Percentiles rank a stretch among this genome's conserved stretches.
phyloP scores from a whole-genome alignment of 2,888 invertebrate genomes.

The Mamestra brassicae region DNA sequence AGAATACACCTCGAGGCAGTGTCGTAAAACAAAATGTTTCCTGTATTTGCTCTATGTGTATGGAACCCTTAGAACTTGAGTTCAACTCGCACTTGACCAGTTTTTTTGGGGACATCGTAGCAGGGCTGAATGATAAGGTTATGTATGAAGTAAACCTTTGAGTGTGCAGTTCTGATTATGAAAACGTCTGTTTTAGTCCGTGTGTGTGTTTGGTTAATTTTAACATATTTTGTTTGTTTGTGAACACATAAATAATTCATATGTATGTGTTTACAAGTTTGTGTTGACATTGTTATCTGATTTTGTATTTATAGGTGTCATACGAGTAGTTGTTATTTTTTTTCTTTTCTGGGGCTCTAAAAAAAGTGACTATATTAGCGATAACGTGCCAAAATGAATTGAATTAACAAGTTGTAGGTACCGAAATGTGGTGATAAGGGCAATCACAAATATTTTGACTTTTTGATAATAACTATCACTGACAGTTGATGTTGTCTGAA shows the following conservation, averaged over 20 bases:
- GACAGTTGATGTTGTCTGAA: too few relatives aligned
- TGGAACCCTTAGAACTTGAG: background rate
- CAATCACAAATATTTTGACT: too few relatives aligned
- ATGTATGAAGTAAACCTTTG: slow-evolving; percentile 44
- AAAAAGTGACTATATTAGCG: too few relatives aligned
- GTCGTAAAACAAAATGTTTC: too few relatives aligned
- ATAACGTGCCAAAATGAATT: too few relatives aligned
- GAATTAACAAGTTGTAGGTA: too few relatives aligned
- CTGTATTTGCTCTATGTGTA: too few relatives aligned
- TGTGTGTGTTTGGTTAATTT: slow-evolving; percentile 17
- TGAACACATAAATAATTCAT: slow-evolving; percentile 2
- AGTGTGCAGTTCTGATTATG: slow-evolving; percentile 54
- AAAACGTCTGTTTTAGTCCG: slow-evolving; percentile 45
- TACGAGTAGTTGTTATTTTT: too few relatives aligned
- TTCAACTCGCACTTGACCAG: background rate
- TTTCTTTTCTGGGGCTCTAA: too few relatives aligned
- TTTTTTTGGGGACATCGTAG: slow-evolving; percentile 29
- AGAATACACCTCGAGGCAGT: too few relatives aligned
- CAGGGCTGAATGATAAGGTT: slow-evolving; percentile 41
- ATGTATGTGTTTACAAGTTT: slow-evolving; percentile 6
- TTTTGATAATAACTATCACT: too few relatives aligned
- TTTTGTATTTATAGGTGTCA: background rate
- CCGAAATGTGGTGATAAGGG: too few relatives aligned
- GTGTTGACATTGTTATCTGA: slow-evolving; percentile 23
- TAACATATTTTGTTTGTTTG: slow-evolving; percentile 3